Conservation (phyloP, 2,797 vertebrate species). For the Phyllotis vaccarum region DNA sequence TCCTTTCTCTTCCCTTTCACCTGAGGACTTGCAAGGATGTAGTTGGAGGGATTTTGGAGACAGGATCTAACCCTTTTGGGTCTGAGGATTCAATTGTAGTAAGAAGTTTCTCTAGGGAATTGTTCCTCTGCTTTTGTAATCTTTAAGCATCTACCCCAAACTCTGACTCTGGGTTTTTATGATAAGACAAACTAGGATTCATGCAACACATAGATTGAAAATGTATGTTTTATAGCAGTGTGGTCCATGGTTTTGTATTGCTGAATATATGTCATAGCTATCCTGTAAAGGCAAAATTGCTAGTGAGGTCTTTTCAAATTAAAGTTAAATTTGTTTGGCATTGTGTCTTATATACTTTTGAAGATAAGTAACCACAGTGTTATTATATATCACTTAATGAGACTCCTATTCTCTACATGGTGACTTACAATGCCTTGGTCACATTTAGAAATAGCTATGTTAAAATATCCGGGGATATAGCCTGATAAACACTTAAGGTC, state of each 20-base stretch:
- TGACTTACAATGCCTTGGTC: slow-evolving; percentile 29
- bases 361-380: slow-evolving; percentile 30
- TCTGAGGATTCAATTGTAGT: too few relatives aligned
- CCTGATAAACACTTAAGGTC: neutral
- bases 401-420: slow-evolving; percentile 54
- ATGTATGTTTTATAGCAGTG: neutral
- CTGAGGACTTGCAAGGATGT: too few relatives aligned
- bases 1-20: too few relatives aligned
- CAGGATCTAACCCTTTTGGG: too few relatives aligned
- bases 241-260: neutral
- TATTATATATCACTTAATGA: slow-evolving; percentile 35
- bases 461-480: slow-evolving; percentile 59
- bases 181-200: too few relatives aligned
- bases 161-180: too few relatives aligned
- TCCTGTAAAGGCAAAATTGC: neutral
- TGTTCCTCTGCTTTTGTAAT: too few relatives aligned
- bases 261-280: slow-evolving; percentile 35
- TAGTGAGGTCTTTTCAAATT: slow-evolving; percentile 29
- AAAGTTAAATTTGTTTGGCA: slow-evolving; percentile 60
- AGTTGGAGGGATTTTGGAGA: too few relatives aligned
- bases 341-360: slow-evolving; percentile 61
- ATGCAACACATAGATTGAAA: neutral
- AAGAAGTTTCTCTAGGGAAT: too few relatives aligned
- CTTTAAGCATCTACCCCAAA: too few relatives aligned
- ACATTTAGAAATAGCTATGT: slow-evolving; percentile 26